phyloP scores from a whole-genome alignment of 1,140 invertebrate species.

The Teleogryllus occipitalis region DNA sequence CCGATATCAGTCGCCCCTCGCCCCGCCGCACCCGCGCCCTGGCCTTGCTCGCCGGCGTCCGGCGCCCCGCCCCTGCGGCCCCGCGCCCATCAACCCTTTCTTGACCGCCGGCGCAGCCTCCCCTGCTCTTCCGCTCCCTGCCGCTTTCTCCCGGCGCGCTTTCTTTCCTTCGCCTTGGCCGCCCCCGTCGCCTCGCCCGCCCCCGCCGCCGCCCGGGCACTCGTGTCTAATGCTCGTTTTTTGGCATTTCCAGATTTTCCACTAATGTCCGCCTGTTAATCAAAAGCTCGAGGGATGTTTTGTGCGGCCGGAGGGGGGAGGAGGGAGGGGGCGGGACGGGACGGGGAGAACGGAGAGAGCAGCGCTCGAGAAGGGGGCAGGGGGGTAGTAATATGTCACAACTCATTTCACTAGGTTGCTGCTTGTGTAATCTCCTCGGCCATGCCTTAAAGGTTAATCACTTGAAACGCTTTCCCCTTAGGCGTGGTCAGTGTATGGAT shows the following conservation, averaged over 20 bases:
- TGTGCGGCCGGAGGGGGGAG: background rate
- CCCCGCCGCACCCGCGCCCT: too few relatives aligned
- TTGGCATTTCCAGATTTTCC: background rate
- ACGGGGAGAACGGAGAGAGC: background rate
- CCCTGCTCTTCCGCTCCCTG: background rate
- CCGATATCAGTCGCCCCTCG: too few relatives aligned
- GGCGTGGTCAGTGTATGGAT: conserved; percentile 3
- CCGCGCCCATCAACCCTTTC: background rate
- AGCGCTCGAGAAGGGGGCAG: background rate
- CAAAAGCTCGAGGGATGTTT: background rate
- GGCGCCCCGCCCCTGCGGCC: too few relatives aligned
- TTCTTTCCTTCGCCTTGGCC: background rate
- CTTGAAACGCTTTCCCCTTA: background rate
- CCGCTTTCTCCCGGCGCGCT: background rate
- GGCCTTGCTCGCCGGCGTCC: background rate
- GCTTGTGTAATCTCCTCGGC: background rate
- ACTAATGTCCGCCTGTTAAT: conserved; percentile 3
- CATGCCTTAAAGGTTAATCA: background rate
- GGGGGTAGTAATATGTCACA: background rate
- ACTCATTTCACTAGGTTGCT: conserved; percentile 4
- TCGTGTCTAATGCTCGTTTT: background rate
- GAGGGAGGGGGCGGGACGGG: too few relatives aligned
- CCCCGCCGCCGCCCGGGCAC: background rate
- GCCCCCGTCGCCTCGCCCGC: too few relatives aligned
- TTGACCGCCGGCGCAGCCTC: background rate